Evolutionary conservation across 2,113 vertebrate species (phyloP).

Genomic region (Cromileptes altivelis): DNA sequence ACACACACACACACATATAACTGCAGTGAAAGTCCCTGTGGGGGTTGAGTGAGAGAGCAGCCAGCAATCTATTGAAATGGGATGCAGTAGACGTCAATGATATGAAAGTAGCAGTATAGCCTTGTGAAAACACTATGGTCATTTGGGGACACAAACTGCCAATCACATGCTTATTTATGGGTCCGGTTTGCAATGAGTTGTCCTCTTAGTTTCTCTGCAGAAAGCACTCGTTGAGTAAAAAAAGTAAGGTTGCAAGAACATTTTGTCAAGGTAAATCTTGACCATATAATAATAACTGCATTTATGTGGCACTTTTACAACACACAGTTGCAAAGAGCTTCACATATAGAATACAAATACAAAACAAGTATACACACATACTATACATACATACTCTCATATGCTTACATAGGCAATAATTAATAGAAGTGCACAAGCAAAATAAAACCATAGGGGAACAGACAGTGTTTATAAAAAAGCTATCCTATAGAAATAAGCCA

Average conservation of each 20-base stretch:
- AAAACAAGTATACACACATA: too few species aligned
- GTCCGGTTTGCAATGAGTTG: constrained; percentile 5
- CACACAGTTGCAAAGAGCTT: too few species aligned
- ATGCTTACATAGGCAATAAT: too few species aligned
- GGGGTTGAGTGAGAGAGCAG: constrained; percentile 67
- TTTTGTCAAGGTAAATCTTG: constrained; percentile 9
- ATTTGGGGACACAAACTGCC: constrained; percentile 60
- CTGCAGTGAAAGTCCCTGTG: constrained; percentile 41
- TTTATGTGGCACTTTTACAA: too few species aligned
- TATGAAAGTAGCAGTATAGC: constrained; percentile 44
- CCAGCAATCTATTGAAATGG: constrained; percentile 55
- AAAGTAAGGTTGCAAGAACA: constrained; percentile 16
- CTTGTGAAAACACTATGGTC: constrained; percentile 57
- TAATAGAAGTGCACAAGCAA: too few species aligned
- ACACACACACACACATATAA: constrained; percentile 24
- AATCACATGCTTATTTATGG: constrained; percentile 53
- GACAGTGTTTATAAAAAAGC: too few species aligned
- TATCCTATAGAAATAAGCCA: too few species aligned
- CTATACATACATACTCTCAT: too few species aligned
- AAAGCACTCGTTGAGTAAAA: background rate
- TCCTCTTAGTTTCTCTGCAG: background rate
- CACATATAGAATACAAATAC: too few species aligned
- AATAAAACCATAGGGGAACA: too few species aligned
- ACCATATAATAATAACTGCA: background rate
- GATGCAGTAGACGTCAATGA: constrained; percentile 24